These are phyloP conservation scores for Darevskia mixta DNA, from an alignment of 2,797 vertebrate species.

Conservation along the genomic window DNA sequence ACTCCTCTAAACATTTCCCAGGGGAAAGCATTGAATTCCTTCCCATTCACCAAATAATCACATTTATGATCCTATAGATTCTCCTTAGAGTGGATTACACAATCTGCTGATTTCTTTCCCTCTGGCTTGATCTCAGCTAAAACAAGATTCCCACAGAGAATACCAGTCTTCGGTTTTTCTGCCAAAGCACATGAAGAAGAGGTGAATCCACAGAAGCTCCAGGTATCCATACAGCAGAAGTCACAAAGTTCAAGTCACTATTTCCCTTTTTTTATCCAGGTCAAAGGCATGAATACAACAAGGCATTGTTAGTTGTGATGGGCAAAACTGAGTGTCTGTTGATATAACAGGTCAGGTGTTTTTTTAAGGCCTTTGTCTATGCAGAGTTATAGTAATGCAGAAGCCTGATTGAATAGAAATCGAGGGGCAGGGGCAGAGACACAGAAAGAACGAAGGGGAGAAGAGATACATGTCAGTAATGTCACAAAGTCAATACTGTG, in stretches of 20 bases:
- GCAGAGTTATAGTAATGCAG: constrained; percentile 86
- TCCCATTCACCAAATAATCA: constrained; percentile 59
- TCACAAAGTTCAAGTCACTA: constrained; percentile 79
- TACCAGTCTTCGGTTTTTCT: constrained; percentile 69
- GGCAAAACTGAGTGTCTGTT: constrained; percentile 83
- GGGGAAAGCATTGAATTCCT: constrained; percentile 50
- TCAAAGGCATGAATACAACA: constrained; percentile 87
- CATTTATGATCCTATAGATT: constrained; percentile 56
- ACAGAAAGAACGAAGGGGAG: constrained; percentile 63
- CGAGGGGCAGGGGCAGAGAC: constrained; percentile 68
- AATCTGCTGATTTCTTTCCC: constrained; percentile 65
- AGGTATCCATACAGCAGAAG: constrained; percentile 79
- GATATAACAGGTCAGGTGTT: constrained; percentile 84
- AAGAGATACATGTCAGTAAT: constrained; percentile 74
- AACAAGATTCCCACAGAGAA: constrained; percentile 70
- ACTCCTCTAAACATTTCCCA: constrained; percentile 68
- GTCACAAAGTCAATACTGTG: constrained; percentile 79
- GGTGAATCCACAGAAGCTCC: constrained; percentile 81
- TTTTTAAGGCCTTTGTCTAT: constrained; percentile 96
- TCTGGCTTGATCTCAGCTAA: constrained; percentile 72
- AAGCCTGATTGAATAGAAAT: constrained; percentile 82
- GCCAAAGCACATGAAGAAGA: constrained; percentile 78
- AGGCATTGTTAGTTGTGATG: constrained; percentile 84
- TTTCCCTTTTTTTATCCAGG: constrained; percentile 90
- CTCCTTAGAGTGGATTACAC: constrained; percentile 51